Evolutionary conservation across 2,888 invertebrate species (phyloP).

Genomic region (Cryptus armator): DNA sequence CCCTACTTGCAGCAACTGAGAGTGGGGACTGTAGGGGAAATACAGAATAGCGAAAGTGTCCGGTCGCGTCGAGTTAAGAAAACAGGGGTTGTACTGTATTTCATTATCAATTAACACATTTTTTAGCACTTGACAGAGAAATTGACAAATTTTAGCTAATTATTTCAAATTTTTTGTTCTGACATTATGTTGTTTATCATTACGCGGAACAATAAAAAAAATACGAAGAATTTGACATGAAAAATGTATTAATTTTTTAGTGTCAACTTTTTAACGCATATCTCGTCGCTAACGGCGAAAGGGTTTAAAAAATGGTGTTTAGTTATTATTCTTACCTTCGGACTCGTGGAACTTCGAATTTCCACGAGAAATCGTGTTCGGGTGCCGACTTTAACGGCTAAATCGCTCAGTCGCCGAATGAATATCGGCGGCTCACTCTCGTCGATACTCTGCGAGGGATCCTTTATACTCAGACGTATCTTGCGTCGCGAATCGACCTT

Average conservation of each 20-base stretch:
- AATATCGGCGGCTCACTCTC: constrained; percentile 93
- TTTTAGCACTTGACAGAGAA: too few species aligned
- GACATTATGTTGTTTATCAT: neutral
- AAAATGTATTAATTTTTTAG: neutral
- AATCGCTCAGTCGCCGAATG: constrained; percentile 93
- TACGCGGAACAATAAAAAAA: neutral
- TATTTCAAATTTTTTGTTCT: neutral
- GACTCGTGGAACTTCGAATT: constrained; percentile 92
- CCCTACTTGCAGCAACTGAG: too few species aligned
- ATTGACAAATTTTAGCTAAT: neutral
- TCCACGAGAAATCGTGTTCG: constrained; percentile 94
- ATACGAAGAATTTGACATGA: neutral
- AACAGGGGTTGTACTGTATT: too few species aligned
- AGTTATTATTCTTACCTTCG: constrained; percentile 88
- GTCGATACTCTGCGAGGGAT: constrained; percentile 79
- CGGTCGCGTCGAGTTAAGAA: too few species aligned
- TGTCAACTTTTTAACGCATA: neutral
- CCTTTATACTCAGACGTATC: constrained; percentile 80
- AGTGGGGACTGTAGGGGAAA: too few species aligned
- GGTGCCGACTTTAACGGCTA: constrained; percentile 96
- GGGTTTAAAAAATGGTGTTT: neutral
- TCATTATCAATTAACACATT: too few species aligned
- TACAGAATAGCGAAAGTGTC: too few species aligned
- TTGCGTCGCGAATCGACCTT: constrained; percentile 70
- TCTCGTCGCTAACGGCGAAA: neutral